Conservation (phyloP, 1,140 invertebrate genomes). For the Lasioglossum baleicum region DNA sequence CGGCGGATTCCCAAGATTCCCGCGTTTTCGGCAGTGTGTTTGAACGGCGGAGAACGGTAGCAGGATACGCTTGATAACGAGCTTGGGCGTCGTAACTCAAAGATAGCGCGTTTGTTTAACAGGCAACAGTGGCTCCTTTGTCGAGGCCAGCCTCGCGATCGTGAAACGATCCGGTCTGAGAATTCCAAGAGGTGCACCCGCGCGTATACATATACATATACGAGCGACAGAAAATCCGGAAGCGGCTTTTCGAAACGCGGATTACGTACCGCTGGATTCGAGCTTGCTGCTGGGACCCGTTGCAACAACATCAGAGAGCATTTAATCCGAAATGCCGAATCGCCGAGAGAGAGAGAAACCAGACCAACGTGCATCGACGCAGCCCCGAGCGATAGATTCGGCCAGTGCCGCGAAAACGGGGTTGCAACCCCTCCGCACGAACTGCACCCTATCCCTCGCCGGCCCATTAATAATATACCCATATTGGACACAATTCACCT, state of each 20-base stretch:
- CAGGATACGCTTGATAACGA: constrained; percentile 63
- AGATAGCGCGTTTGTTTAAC: constrained; percentile 64
- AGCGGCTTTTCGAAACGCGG: not conserved
- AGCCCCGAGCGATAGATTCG: constrained; percentile 76
- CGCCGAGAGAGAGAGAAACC: constrained; percentile 38
- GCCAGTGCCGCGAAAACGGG: constrained; percentile 76
- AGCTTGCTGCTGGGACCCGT: constrained; percentile 10
- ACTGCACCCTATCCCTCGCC: constrained; percentile 73
- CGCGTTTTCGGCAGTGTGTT: constrained; percentile 60
- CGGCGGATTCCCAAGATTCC: constrained; percentile 4
- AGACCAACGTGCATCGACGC: constrained; percentile 38
- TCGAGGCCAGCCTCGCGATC: constrained; percentile 39
- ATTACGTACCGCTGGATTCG: too few species aligned
- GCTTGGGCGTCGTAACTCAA: constrained; percentile 61
- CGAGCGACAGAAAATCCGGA: constrained; percentile 20
- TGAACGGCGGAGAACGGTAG: constrained; percentile 66
- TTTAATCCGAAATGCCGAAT: constrained; percentile 75
- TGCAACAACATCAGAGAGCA: constrained; percentile 64
- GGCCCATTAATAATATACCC: constrained; percentile 81
- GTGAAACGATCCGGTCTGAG: not conserved
- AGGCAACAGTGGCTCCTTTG: constrained; percentile 56
- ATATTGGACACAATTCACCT: constrained; percentile 82
- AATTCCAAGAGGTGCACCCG: not conserved
- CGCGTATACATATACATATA: not conserved
- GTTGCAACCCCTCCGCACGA: constrained; percentile 69